phyloP scores from a whole-genome alignment of 2,113 vertebrate genomes.

The Anas platyrhynchos region DNA sequence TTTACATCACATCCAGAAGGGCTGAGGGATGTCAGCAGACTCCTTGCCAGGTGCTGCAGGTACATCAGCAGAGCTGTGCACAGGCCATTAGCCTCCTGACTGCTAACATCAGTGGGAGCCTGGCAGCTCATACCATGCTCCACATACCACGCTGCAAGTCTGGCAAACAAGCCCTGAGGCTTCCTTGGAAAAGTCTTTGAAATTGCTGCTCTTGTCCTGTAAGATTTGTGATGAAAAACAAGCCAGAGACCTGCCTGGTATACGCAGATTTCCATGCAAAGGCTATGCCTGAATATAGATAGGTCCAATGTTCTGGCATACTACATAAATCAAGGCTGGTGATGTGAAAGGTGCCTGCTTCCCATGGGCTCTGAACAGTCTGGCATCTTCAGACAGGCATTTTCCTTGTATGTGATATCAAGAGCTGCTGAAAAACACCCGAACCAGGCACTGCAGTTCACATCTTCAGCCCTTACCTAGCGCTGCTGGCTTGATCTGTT shows the following conservation, averaged over 20 bases:
- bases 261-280: not conserved
- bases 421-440: slow-evolving; percentile 7
- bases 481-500: not conserved
- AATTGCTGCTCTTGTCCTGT: slow-evolving; percentile 14
- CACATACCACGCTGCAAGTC: not conserved
- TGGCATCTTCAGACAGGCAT: not conserved
- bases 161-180: slow-evolving; percentile 36
- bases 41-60: not conserved
- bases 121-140: not conserved
- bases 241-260: not conserved
- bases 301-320: not conserved
- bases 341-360: not conserved
- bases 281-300: not conserved
- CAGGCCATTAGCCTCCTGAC: slow-evolving; percentile 1
- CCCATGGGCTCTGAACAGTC: not conserved
- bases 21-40: not conserved
- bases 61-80: not conserved
- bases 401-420: not conserved
- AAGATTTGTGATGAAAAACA: slow-evolving; percentile 25
- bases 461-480: not conserved
- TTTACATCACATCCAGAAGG: not conserved
- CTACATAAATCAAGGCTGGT: not conserved
- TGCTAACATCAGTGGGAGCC: slow-evolving; percentile 29
- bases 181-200: slow-evolving; percentile 52
- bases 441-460: not conserved